Evolutionary conservation across 2,113 vertebrate species (phyloP).

Genomic region (Chaetops frenatus): DNA sequence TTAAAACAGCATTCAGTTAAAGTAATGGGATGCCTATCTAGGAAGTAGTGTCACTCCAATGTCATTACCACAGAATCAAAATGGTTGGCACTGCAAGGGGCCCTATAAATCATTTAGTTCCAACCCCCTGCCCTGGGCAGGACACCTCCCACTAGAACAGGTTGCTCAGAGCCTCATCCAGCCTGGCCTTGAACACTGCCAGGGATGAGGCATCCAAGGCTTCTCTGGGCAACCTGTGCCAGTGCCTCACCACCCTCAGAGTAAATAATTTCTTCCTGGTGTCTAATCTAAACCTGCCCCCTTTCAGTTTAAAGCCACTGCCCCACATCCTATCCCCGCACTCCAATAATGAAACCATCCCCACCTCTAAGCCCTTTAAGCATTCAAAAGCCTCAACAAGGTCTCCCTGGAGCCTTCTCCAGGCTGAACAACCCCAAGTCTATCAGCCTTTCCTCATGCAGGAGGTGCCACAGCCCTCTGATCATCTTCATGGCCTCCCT

Average conservation of each 20-base stretch:
- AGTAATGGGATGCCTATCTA: neutral
- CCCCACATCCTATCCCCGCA: neutral
- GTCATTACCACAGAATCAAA: neutral
- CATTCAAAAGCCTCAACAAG: neutral
- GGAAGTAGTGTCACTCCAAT: neutral
- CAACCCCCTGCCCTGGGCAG: rapidly evolving
- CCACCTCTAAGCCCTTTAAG: neutral
- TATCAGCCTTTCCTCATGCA: neutral
- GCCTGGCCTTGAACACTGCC: neutral
- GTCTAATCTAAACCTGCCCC: neutral
- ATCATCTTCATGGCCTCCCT: neutral
- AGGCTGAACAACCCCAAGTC: neutral
- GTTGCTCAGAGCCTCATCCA: neutral
- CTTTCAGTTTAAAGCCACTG: neutral
- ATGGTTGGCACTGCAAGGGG: neutral
- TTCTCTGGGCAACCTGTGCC: neutral
- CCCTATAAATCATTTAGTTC: neutral
- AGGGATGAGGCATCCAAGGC: neutral
- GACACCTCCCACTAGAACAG: neutral
- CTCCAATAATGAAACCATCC: neutral
- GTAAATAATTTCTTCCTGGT: neutral
- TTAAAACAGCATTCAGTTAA: neutral
- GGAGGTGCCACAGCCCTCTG: neutral
- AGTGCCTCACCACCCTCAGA: neutral
- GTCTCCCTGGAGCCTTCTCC: neutral